Conservation (phyloP, 2,797 vertebrate species). For the Peromyscus melanophrys region DNA sequence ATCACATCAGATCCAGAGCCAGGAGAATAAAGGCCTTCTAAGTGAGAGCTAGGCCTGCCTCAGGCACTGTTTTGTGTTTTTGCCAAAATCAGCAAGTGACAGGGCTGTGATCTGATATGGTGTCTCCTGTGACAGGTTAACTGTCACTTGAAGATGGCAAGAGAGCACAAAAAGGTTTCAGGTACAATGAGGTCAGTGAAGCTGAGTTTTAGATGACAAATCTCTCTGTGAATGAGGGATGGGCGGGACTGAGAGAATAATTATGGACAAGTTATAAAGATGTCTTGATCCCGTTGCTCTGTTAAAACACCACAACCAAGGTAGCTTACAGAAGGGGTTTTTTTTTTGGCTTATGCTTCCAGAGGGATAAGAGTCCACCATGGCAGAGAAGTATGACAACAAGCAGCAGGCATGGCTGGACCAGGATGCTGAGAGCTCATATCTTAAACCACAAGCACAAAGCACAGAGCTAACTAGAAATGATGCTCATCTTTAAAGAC, state of each 20-base stretch:
- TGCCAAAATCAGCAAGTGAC: background rate
- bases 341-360: background rate
- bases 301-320: background rate
- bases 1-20: background rate
- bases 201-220: background rate
- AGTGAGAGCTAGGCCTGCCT: background rate
- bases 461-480: background rate
- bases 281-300: background rate
- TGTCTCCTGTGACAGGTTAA: background rate
- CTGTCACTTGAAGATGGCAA: background rate
- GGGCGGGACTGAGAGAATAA: background rate
- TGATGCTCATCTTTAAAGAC: background rate
- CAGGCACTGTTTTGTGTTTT: background rate
- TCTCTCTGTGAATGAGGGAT: background rate
- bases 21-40: background rate
- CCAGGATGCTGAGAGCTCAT: background rate
- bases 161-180: background rate
- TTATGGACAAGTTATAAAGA: background rate
- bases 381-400: background rate
- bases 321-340: background rate
- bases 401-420: background rate
- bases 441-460: background rate
- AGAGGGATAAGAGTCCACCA: background rate
- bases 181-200: background rate
- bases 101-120: background rate